Conservation (phyloP, 2,113 vertebrate genomes). For the Istiophorus platypterus region DNA sequence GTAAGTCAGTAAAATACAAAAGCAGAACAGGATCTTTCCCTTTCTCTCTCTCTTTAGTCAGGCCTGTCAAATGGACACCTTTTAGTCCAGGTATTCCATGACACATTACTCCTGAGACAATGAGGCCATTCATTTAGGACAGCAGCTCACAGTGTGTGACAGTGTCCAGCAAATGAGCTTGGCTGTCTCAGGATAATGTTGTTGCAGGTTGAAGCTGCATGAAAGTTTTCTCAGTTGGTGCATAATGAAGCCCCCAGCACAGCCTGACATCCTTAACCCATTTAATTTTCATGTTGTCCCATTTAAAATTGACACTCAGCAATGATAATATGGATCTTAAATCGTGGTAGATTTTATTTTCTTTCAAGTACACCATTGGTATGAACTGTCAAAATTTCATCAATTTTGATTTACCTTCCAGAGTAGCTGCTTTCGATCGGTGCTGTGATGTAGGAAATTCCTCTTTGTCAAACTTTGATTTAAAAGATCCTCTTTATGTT, state of each 20-base stretch:
- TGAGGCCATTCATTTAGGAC: neutral
- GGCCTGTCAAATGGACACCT: neutral
- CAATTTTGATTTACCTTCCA: slow-evolving; percentile 2
- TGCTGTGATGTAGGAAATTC: neutral
- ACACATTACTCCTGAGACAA: slow-evolving; percentile 13
- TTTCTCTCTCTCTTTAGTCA: neutral
- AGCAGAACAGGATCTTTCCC: neutral
- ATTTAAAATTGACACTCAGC: neutral
- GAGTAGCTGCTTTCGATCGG: slow-evolving; percentile 35
- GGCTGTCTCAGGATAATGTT: neutral
- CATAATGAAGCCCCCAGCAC: neutral
- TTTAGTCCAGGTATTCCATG: neutral
- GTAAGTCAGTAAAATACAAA: neutral
- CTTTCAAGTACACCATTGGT: neutral
- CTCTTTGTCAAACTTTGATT: slow-evolving; percentile 31
- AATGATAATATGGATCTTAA: neutral
- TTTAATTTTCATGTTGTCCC: neutral
- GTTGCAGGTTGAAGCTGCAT: neutral
- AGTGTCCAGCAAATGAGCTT: neutral
- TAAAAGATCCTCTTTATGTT: slow-evolving; percentile 3
- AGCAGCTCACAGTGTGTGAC: neutral
- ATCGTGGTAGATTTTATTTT: neutral
- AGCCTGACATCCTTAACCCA: neutral
- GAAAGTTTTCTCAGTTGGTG: neutral
- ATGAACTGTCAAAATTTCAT: neutral